Conservation (phyloP, 2,113 vertebrate species). For the Epinephelus cyanopodus region DNA sequence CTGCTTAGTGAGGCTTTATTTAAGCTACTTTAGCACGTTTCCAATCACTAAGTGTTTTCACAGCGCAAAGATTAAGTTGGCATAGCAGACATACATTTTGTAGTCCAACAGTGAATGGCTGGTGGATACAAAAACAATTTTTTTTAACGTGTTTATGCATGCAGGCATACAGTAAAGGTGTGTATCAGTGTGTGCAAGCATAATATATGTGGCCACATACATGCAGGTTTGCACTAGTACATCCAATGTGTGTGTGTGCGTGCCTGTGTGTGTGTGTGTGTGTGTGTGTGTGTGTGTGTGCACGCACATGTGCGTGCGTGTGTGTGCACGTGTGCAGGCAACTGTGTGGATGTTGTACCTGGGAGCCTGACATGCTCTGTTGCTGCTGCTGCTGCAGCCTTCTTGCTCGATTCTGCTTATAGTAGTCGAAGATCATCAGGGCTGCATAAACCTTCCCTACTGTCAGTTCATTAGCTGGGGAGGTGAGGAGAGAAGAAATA, state of each 20-base stretch:
- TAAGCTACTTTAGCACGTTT: background rate
- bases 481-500: constrained; percentile 36
- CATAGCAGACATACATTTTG: constrained; percentile 8
- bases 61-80: background rate
- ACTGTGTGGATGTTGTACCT: constrained; percentile 61
- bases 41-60: background rate
- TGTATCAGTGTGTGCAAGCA: constrained; percentile 33
- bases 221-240: constrained; percentile 24
- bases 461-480: constrained; percentile 93
- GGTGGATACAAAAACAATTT: constrained; percentile 31
- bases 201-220: constrained; percentile 29
- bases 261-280: constrained; percentile 3
- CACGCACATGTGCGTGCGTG: no score
- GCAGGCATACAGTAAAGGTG: constrained; percentile 40
- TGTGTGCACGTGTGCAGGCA: background rate
- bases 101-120: constrained; percentile 11
- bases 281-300: constrained; percentile 12
- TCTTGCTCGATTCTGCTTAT: constrained; percentile 93
- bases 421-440: constrained; percentile 98
- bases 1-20: constrained; percentile 4
- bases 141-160: constrained; percentile 31
- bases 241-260: constrained; percentile 26
- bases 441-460: constrained; percentile 97
- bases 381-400: constrained; percentile 85
- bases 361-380: constrained; percentile 52